Evolutionary conservation across 2,797 vertebrate genomes (phyloP).

Genomic region (Spheniscus humboldti): DNA sequence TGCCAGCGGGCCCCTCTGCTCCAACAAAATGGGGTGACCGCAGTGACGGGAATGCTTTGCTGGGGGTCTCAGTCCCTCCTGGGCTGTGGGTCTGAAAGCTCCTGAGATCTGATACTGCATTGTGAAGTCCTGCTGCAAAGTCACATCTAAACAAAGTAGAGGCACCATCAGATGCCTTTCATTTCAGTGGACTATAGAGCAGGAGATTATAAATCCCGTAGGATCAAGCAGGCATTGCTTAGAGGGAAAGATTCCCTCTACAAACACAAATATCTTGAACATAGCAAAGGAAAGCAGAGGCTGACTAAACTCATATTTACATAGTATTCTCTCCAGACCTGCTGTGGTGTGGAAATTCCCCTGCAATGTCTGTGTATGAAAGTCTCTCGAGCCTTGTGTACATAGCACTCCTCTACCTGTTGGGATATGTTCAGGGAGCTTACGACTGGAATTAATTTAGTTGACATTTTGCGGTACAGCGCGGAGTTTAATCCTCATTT

Average conservation of each 20-base stretch:
- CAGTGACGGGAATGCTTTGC: accelerated
- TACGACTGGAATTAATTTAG: not conserved
- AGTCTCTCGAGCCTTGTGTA: constrained; percentile 20
- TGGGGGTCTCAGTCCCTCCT: not conserved
- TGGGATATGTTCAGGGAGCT: not conserved
- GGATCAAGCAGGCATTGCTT: not conserved
- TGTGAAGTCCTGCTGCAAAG: not conserved
- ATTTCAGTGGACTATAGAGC: not conserved
- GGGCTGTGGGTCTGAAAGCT: not conserved
- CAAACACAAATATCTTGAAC: not conserved
- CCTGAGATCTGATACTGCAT: not conserved
- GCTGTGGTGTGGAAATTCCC: not conserved
- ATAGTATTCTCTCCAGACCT: not conserved
- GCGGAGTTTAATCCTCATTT: constrained; percentile 34
- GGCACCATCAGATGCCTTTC: not conserved
- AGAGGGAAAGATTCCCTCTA: not conserved
- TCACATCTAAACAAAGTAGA: not conserved
- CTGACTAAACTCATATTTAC: not conserved
- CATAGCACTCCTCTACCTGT: constrained; percentile 21
- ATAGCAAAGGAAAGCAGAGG: not conserved
- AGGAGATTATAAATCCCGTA: not conserved
- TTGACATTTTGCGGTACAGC: not conserved
- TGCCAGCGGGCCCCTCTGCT: not conserved
- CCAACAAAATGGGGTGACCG: accelerated
- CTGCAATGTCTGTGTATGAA: not conserved